Evolutionary conservation across 2,797 vertebrate species (phyloP), one percentile per base, ranked within the genome.

Genomic region (Anas acuta): DNA sequence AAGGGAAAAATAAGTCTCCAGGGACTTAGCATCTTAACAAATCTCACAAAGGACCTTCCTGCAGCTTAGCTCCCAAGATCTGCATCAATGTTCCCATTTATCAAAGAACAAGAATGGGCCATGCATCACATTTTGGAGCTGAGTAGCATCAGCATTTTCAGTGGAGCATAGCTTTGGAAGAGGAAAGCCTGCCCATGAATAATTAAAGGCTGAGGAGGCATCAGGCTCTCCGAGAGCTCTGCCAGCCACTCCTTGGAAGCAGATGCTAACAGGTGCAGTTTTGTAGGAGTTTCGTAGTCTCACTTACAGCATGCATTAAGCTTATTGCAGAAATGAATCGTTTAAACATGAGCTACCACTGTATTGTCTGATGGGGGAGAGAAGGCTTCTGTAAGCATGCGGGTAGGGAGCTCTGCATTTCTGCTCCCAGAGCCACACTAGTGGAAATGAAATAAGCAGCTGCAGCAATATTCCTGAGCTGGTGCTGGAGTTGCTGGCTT

Each of bases 101-200:
- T 80, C 54, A 67, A 72, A 80, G 49, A 90, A 54, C 30, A 73
- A 65, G 77, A 82, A 56, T 41, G 75, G 93, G 66, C 75, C 62
- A 13, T 53, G 64, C 62, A 69, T 88, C 60, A 77, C 60, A 32
- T 61, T 84, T 73, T 84, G 73, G 53, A 93, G 77, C 72, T 62
- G 83, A 77, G 75, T 56, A 80, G 45, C 79, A 90, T 92, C 90
- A 95, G 94, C 77, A 33, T 71, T 94, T 95, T 95, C 73, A 89
- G 70, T 49, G 43, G 60, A 74, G 83, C 6, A 4, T 35, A 22
- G 51, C 70, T 95, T 73, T 82, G 56, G 67, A 57, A 89, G 39
- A 73, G 61, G 75, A 87, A 64, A 96, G 30, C 71, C 41, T 93
- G 76, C 30, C 25, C 64, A 56, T 86, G 74, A 96, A 62, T 94